Evolutionary conservation across 2,888 invertebrate species (phyloP), one percentile per base, ranked within the genome.

Genomic region (Idaea aversata): DNA sequence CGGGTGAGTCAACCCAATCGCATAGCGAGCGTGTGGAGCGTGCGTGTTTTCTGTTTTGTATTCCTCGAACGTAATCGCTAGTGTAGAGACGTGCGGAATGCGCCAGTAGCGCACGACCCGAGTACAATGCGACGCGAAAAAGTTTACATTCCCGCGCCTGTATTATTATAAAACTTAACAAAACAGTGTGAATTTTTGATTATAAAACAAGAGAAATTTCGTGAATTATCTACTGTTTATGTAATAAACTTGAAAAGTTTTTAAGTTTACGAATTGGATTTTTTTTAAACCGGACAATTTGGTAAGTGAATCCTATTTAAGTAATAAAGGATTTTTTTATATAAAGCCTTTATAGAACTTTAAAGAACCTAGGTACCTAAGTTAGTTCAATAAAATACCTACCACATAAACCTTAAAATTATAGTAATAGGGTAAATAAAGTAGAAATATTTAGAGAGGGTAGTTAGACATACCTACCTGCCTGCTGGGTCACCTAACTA

Each of bases 181-280:
- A 87, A 90, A 89, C 85, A 86, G 87, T 90, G 90, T 86, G 87
- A 88, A 87, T 80, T 70, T 80, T 70, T 70, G 79, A 77, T 78
- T 63, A 74, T 80, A 75, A 74, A 75, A 79, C 78, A 75, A 77
- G 82, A 86, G 80, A 87, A 85, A 85, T 83, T 47, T 85, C 80
- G 85, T 87, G 84, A 70, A 80, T 82, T 85, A 78, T 10, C 47
- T 13, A 47, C 79, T 79, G 77, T 83, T 81, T 82, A 83, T 75
- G 75, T 81, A 80, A 86, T 79, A 69, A 79, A 87, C 79, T 61
- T 25, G 25, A 34, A 72, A 72, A 79, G 75, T 82, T 82, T 82
- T 76, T 84, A 88, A 86, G 79, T 70, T 72, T 71, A 79, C 77
- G 72, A 76, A 80, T 79, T 85, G 85, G 84, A 86, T 85, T 84